These are phyloP conservation scores for Ondatra zibethicus DNA, from an alignment of 2,113 vertebrate genomes.

Conservation along the genomic window DNA sequence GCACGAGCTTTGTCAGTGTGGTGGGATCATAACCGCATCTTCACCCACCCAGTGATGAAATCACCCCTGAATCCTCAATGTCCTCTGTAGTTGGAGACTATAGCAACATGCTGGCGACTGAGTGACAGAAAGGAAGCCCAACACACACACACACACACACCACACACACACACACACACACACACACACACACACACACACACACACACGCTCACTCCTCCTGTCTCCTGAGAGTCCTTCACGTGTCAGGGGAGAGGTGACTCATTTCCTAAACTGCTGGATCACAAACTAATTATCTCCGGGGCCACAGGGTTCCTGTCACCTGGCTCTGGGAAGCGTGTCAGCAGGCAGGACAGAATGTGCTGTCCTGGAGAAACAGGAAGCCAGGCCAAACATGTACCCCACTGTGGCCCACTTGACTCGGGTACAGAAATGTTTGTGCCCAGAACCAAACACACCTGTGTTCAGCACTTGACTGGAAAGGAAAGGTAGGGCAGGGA, in stretches of 20 bases:
- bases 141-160: background rate
- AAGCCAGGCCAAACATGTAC: background rate
- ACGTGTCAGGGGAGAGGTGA: background rate
- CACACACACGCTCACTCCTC: background rate
- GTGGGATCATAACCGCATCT: background rate
- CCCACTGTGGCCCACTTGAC: background rate
- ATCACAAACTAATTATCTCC: slow-evolving; percentile 71
- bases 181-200: accelerated
- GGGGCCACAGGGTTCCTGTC: slow-evolving; percentile 59
- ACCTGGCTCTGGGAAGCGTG: slow-evolving; percentile 58
- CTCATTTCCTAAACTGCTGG: slow-evolving; percentile 53
- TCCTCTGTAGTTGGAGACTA: background rate
- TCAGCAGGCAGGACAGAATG: slow-evolving; percentile 72
- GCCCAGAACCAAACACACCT: background rate
- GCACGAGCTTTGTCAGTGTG: background rate
- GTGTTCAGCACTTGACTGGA: background rate
- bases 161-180: accelerated
- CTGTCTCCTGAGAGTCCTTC: slow-evolving; percentile 22
- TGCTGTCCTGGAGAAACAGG: background rate
- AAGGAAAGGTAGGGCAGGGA: background rate
- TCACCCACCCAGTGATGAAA: too few species aligned
- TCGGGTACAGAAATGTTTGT: background rate
- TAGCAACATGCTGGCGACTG: background rate
- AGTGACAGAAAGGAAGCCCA: background rate
- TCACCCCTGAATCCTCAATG: background rate